A percentile compares a stretch with the other conserved stretches of the same genome.
Conservation (phyloP, 2,797 vertebrate genomes). For the Taeniopygia guttata region DNA sequence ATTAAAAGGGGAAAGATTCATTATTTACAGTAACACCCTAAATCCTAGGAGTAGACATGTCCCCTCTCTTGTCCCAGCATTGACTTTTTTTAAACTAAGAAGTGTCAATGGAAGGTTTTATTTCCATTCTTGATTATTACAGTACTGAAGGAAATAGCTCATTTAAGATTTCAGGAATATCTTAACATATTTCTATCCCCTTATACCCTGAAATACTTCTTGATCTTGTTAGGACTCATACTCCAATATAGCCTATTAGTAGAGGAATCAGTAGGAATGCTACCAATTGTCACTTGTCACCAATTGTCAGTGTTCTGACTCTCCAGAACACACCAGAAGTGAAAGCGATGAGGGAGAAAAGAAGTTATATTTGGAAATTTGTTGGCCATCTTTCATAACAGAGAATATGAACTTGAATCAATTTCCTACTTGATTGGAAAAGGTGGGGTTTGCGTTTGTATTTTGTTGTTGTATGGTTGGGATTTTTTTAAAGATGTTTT, state of each 20-base stretch:
- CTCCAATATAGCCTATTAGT: neutral
- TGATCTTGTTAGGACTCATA: neutral
- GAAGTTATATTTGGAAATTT: neutral
- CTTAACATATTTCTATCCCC: neutral
- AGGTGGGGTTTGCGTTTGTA: too few species aligned
- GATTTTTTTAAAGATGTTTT: neutral
- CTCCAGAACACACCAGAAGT: neutral
- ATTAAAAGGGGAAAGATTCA: neutral
- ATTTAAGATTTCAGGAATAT: neutral
- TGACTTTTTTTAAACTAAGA: neutral
- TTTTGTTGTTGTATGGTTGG: too few species aligned
- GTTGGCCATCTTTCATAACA: neutral
- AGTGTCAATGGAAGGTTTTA: neutral
- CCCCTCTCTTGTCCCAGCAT: neutral
- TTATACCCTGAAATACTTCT: neutral
- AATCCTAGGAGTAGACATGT: neutral
- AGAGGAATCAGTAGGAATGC: neutral
- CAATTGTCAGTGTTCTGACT: neutral
- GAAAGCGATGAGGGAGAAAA: fast-evolving
- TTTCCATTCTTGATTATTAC: neutral
- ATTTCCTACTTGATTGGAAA: neutral
- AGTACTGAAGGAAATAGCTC: neutral
- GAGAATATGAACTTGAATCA: neutral
- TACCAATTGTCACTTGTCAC: neutral
- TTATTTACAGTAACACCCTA: neutral